Conservation (phyloP, 2,797 vertebrate genomes). For the Salmo trutta region DNA sequence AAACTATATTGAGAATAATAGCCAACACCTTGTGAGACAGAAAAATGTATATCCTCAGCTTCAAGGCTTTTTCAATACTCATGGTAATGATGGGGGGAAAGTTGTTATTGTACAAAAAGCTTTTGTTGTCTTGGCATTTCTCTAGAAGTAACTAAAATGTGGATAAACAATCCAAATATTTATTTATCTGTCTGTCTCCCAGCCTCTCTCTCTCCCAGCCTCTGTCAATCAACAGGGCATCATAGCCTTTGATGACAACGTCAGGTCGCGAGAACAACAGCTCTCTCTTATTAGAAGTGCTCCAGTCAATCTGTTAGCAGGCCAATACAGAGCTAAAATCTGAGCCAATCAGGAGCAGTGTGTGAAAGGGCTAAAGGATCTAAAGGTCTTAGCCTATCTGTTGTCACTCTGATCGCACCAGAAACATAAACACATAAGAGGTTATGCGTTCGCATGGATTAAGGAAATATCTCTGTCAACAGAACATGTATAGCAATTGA, state of each 20-base stretch:
- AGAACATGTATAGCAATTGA: not conserved
- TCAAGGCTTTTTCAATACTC: no score
- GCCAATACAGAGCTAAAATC: conserved; percentile 68
- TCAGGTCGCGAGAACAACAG: conserved; percentile 72
- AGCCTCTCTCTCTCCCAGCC: conserved; percentile 35
- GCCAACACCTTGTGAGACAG: no score
- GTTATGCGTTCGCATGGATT: conserved; percentile 23
- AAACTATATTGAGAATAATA: no score
- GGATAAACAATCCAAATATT: not conserved
- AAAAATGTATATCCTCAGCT: no score
- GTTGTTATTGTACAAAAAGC: no score
- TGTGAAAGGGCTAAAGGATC: conserved; percentile 61
- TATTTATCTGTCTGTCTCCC: conserved; percentile 20
- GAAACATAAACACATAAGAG: conserved; percentile 29
- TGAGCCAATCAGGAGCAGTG: conserved; percentile 63
- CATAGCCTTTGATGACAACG: conserved; percentile 76
- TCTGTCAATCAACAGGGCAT: conserved; percentile 76
- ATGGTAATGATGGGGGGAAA: no score
- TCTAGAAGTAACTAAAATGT: no score
- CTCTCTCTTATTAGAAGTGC: conserved; percentile 77
- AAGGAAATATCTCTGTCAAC: not conserved
- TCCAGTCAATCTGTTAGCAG: conserved; percentile 75
- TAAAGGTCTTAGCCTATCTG: conserved; percentile 66
- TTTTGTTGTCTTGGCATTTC: no score
- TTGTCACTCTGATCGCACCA: conserved; percentile 36